Percentiles rank a stretch among this genome's conserved stretches.
Conservation (phyloP, 2,888 invertebrate species). For the Trissolcus brochymenae region DNA sequence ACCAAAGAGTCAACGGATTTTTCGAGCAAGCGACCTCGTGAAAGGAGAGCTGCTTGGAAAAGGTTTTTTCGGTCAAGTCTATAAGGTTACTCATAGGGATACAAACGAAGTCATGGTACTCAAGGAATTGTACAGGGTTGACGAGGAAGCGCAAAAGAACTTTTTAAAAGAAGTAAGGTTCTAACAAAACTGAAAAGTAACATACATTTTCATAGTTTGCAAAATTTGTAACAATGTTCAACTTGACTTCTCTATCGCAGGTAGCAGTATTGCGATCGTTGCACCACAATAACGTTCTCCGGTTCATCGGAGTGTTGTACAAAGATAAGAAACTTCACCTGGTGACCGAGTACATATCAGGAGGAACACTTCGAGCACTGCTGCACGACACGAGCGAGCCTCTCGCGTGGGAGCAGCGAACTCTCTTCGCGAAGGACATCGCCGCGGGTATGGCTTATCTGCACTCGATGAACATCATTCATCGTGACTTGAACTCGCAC, state of each 20-base stretch:
- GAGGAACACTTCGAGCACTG: constrained; percentile 91
- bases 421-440: constrained; percentile 92
- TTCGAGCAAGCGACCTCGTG: constrained; percentile 92
- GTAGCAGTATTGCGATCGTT: constrained; percentile 94
- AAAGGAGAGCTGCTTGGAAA: constrained; percentile 93
- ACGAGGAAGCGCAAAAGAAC: constrained; percentile 95
- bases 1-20: constrained; percentile 85
- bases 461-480: constrained; percentile 96
- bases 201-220: neutral
- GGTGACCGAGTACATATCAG: constrained; percentile 94
- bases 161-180: constrained; percentile 90
- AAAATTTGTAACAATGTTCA: too few relatives aligned
- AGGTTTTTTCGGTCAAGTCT: constrained; percentile 96
- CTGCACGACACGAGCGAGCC: constrained; percentile 85
- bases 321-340: constrained; percentile 93
- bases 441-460: constrained; percentile 95
- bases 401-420: constrained; percentile 88
- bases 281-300: constrained; percentile 91
- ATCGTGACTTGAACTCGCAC: constrained; percentile 95
- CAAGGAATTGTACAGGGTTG: constrained; percentile 93
- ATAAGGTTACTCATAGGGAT: constrained; percentile 92
- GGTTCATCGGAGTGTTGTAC: constrained; percentile 95
- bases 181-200: neutral
- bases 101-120: constrained; percentile 97
- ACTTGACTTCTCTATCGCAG: constrained; percentile 73